Evolutionary conservation across 2,888 invertebrate genomes (phyloP).

Genomic region (Didymodactylos carnosus): DNA sequence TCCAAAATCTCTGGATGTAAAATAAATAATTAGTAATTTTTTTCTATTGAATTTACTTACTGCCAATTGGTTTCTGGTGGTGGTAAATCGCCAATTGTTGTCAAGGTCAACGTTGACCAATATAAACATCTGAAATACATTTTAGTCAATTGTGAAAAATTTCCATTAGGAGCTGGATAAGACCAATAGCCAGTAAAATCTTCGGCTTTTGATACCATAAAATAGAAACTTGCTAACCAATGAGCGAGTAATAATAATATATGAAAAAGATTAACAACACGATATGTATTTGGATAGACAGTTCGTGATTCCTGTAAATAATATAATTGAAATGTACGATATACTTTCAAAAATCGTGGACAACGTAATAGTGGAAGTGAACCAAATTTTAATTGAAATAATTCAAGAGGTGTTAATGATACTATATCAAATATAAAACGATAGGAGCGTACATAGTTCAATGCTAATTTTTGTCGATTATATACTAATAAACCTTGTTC

Average conservation of each 20-base stretch:
- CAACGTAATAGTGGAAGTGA: constrained; percentile 52
- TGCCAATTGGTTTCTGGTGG: constrained; percentile 85
- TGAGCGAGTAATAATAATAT: constrained; percentile 79
- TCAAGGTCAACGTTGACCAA: constrained; percentile 84
- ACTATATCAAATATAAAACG: constrained; percentile 63
- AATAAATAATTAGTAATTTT: neutral
- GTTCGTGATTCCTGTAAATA: constrained; percentile 87
- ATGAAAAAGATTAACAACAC: constrained; percentile 79
- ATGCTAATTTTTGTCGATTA: constrained; percentile 67
- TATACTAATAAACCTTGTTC: constrained; percentile 86
- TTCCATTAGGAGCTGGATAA: constrained; percentile 45
- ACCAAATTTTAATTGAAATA: constrained; percentile 61
- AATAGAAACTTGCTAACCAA: constrained; percentile 95
- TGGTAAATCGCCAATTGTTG: constrained; percentile 82
- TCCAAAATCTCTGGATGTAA: neutral
- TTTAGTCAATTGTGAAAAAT: constrained; percentile 62
- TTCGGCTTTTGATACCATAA: constrained; percentile 56
- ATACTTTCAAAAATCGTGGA: constrained; percentile 42
- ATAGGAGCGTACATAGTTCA: constrained; percentile 63
- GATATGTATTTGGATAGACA: constrained; percentile 82
- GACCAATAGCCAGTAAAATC: constrained; percentile 34
- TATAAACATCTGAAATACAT: constrained; percentile 83
- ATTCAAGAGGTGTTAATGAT: constrained; percentile 62
- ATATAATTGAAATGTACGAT: constrained; percentile 66
- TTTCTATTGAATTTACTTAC: constrained; percentile 49